Percentiles rank a stretch among this genome's conserved stretches.
Evolutionary conservation across 2,797 vertebrate genomes (phyloP).

Genomic region (Gambusia yucatana): DNA sequence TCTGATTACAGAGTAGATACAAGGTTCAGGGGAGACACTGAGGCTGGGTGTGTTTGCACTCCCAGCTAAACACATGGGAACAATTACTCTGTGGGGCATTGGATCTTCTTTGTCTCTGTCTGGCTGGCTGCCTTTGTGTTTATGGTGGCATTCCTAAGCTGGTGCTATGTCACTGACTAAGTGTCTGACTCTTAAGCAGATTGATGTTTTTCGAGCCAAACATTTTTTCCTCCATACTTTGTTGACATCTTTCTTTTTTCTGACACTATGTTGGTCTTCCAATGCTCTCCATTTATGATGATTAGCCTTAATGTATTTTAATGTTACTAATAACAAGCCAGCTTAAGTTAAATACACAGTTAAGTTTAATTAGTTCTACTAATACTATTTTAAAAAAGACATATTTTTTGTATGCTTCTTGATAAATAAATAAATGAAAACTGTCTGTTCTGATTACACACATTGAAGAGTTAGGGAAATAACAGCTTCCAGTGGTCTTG

Average conservation of each 20-base stretch:
- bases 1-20: constrained; percentile 74
- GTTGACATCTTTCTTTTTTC: not conserved
- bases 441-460: not conserved
- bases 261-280: not conserved
- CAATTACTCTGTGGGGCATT: constrained; percentile 67
- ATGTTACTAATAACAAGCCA: not conserved
- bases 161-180: constrained; percentile 32
- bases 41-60: constrained; percentile 66
- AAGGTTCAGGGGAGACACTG: constrained; percentile 48
- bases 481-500: not conserved
- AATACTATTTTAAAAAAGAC: not conserved
- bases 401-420: not conserved
- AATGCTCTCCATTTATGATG: not conserved
- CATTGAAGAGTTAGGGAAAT: not conserved
- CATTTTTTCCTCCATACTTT: not conserved
- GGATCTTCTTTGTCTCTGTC: constrained; percentile 43
- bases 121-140: constrained; percentile 35
- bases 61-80: constrained; percentile 67
- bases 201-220: constrained; percentile 10
- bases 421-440: not conserved
- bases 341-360: not conserved
- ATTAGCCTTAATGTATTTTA: not conserved
- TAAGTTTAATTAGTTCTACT: not conserved
- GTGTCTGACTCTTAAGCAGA: constrained; percentile 14
- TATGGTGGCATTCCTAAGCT: constrained; percentile 22